phyloP scores from a whole-genome alignment of 2,113 vertebrate species.

The Pangasianodon gigas region DNA sequence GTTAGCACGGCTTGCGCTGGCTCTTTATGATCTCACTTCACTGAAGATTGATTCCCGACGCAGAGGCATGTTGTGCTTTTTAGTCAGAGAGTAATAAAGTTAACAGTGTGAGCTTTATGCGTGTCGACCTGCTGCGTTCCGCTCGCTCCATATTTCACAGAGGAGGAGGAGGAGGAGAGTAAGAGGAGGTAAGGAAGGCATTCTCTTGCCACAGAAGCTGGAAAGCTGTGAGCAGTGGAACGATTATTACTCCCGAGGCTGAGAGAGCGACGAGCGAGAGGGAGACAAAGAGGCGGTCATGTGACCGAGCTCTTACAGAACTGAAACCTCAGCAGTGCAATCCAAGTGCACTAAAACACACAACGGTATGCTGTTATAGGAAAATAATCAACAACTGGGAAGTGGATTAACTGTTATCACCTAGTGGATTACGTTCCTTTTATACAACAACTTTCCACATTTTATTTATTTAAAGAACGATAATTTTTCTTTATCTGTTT shows the following conservation, averaged over 20 bases:
- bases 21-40: constrained; percentile 35
- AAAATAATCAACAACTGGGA: not conserved
- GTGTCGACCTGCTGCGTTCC: constrained; percentile 11
- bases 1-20: not conserved
- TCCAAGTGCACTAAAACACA: not conserved
- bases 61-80: constrained; percentile 40
- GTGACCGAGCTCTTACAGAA: constrained; percentile 40
- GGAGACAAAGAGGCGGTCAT: constrained; percentile 46
- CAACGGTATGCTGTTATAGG: not conserved
- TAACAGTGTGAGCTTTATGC: constrained; percentile 45
- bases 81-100: constrained; percentile 42
- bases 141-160: not conserved
- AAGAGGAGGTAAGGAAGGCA: constrained; percentile 21
- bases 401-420: not conserved
- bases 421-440: too few relatives aligned
- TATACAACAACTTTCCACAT: too few relatives aligned
- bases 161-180: not conserved
- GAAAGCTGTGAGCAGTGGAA: constrained; percentile 75
- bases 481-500: not conserved
- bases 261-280: constrained; percentile 32
- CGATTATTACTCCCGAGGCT: constrained; percentile 53
- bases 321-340: constrained; percentile 52
- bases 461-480: not conserved
- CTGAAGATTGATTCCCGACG: constrained; percentile 40
- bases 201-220: constrained; percentile 59